Base-by-base conservation (phyloP, 2,888 invertebrate genomes). In the Phaonia tiefii region DNA sequence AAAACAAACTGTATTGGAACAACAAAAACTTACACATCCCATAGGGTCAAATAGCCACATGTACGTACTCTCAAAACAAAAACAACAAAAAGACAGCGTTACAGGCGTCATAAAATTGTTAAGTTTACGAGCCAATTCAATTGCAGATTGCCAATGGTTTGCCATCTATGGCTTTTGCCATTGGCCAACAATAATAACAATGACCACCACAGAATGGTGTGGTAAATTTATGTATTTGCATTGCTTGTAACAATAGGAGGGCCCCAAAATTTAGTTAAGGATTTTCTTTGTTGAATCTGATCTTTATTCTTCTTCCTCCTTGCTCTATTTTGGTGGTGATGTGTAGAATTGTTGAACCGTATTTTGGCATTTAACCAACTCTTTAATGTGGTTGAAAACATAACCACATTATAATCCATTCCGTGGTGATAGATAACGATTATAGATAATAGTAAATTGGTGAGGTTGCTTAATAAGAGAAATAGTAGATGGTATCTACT, bases 61-160 rank as follows among this genome's bases (percentile, higher is more conserved):
- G 51, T 0, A 58, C 20, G 1, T 46, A 44, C 5, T 26, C 31
- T 26, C 31, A 60, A 10, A 44, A 49, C 46, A n/a, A n/a, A 37
- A 42, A 54, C 13, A 17, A 25, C 20, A n/a, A n/a, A n/a, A n/a
- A 74, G 7, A 60, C 39, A 58, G 56, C 46, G 20, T 46, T 58
- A 42, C 20, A 17, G 71, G 31, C 60, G 13, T 60, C 46, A 67
- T 60, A 44, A 49, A 42, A 66, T 63, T 63, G 72, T 56, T 39
- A 75, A 49, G 15, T 72, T 63, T 63, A 56, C 8, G 22, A 72
- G 46, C 46, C 63, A 75, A 75, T 72, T 80, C 72, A 22, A 73
- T 65, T 54, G 65, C 20, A 70, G 63, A 76, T 42, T 70, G 46
- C 56, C 63, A 58, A 75, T 60, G 63, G n/a, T 22, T 39, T 42